phyloP scores from a whole-genome alignment of 2,888 invertebrate species.

The Peribatodes rhomboidaria region DNA sequence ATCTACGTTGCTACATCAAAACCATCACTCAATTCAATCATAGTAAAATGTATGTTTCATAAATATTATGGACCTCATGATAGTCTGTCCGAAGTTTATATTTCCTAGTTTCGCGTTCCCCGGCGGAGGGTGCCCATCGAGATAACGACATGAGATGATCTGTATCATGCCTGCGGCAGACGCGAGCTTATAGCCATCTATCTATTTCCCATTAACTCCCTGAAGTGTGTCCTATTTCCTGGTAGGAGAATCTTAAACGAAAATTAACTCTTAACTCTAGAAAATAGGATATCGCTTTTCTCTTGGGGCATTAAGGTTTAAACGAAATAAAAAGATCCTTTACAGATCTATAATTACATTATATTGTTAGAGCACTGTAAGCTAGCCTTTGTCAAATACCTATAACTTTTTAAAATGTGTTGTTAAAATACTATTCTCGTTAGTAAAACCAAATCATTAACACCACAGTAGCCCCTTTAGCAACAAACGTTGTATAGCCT shows the following conservation, averaged over 20 bases:
- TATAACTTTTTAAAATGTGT: too few species aligned
- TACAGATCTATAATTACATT: neutral
- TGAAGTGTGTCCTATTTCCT: slow-evolving; percentile 26
- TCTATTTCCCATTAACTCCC: slow-evolving; percentile 29
- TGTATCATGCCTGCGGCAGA: slow-evolving; percentile 44
- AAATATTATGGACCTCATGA: too few species aligned
- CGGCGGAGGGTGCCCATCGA: slow-evolving; percentile 60
- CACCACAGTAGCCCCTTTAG: too few species aligned
- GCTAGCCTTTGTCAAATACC: neutral
- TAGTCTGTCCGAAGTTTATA: too few species aligned
- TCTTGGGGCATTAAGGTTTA: neutral
- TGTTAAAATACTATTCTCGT: too few species aligned
- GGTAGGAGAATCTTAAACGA: slow-evolving; percentile 3
- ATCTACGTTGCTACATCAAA: too few species aligned
- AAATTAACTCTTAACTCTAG: slow-evolving; percentile 1
- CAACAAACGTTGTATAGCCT: too few species aligned
- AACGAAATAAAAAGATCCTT: neutral
- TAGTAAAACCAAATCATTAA: too few species aligned
- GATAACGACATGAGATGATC: slow-evolving; percentile 65
- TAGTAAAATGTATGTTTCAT: too few species aligned
- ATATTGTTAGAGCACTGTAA: neutral
- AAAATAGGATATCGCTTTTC: slow-evolving; percentile 3
- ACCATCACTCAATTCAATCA: too few species aligned
- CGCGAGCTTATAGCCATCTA: slow-evolving; percentile 29
- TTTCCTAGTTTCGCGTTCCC: slow-evolving; percentile 25